Evolutionary conservation across 2,888 invertebrate genomes (phyloP).

Genomic region (Chirona hameri): DNA sequence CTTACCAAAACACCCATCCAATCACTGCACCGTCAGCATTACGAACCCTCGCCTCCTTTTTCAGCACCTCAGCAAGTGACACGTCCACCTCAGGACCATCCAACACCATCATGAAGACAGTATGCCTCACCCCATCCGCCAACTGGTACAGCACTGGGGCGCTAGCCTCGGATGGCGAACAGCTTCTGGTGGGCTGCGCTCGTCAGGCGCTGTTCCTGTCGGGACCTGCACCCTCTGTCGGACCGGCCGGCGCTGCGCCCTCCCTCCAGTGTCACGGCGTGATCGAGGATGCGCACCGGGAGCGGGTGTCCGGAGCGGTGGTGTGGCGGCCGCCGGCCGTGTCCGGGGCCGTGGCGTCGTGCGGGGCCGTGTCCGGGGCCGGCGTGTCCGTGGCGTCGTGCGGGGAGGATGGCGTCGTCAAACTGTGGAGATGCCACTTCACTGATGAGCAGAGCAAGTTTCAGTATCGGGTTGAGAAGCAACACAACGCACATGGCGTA

Average conservation of each 20-base stretch:
- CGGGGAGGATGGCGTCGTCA: background rate
- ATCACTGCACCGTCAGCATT: too few relatives aligned
- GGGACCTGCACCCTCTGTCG: too few relatives aligned
- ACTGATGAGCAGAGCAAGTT: background rate
- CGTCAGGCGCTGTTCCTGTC: background rate
- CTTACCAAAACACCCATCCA: too few relatives aligned
- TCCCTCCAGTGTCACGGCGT: background rate
- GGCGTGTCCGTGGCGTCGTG: background rate
- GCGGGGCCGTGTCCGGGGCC: background rate
- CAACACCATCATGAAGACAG: background rate
- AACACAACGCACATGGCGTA: background rate
- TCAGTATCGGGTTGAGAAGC: background rate
- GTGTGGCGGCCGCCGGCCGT: background rate
- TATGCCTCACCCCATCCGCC: background rate
- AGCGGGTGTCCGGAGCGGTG: background rate
- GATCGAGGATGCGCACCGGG: background rate
- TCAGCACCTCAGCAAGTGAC: too few relatives aligned
- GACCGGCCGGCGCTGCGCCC: background rate
- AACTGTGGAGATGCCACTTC: background rate
- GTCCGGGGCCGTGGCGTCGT: background rate
- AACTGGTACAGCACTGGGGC: slow-evolving; percentile 3
- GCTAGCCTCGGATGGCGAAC: background rate
- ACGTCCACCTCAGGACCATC: too few relatives aligned
- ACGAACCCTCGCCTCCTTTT: too few relatives aligned
- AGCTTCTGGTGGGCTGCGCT: background rate